Base-by-base conservation (phyloP, 2,113 vertebrate genomes). In the Kobus ellipsiprymnus region DNA sequence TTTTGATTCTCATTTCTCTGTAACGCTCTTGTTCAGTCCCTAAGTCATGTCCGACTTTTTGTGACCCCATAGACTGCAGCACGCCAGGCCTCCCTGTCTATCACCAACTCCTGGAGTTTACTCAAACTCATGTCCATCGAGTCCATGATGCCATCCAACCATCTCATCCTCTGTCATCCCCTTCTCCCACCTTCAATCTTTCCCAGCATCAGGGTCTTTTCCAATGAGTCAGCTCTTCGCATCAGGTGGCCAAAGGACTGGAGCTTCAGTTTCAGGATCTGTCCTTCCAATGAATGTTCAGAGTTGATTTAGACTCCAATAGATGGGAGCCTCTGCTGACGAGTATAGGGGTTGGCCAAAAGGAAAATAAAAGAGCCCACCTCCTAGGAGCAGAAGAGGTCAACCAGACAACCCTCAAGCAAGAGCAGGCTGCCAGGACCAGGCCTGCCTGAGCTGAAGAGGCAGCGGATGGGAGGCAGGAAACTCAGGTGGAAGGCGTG, bases 361-460 rank as follows among this genome's bases (percentile, higher is more conserved):
- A 82, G 67, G 0, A 16, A 8, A 16, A 15, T 5, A 48, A 21
- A n/a, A 9, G 13, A 64, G 30, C 2, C 36, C 77, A 44, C 3
- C 14, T n/a, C n/a, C 55, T 2, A 46, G 30, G 0, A 21, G 19
- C 46, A 62, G 92, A 74, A 33, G 55, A 71, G 85, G 57, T 5
- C 33, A 81, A 44, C 5, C 1, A 21, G 33, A 46, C 17, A 21
- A 30, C 0, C 2, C 11, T 0, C 15, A 57, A 33, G 13, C 46
- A 17, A 36, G 50, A 50, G 23, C 80, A 2, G 36, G 33, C 0
- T 5, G 2, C 11, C 16, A 23, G 55, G 52, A 44, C 25, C 5
- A 0, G 13, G 46, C 7, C 5, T 10, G 59, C 55, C 10, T 8
- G 29, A n/a, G 6, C 10, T 5, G 17, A 40, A 30, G 29, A 30